phyloP scores from a whole-genome alignment of 2,113 vertebrate genomes.

The Illadopsis cleaveri region DNA sequence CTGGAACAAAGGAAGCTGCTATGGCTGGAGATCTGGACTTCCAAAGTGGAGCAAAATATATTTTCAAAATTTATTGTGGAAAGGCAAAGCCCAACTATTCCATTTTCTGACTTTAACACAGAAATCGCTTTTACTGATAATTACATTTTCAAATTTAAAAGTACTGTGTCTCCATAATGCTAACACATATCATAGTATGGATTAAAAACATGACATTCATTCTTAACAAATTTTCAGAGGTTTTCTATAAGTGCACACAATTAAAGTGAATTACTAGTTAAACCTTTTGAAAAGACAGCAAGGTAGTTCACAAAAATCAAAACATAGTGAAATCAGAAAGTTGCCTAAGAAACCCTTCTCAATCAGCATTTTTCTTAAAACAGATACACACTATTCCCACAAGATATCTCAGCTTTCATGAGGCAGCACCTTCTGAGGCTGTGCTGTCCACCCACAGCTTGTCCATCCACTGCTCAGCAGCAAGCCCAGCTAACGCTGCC shows the following conservation, averaged over 20 bases:
- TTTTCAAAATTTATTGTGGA: not conserved
- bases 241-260: not conserved
- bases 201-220: not conserved
- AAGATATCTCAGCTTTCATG: not conserved
- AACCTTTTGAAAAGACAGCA: not conserved
- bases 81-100: not conserved
- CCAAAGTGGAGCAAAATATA: not conserved
- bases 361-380: not conserved
- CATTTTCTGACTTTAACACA: not conserved
- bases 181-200: not conserved
- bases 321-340: not conserved
- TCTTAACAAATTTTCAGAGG: not conserved
- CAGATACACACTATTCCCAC: not conserved
- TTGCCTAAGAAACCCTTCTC: not conserved
- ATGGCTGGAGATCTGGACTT: not conserved
- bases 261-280: not conserved
- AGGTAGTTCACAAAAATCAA: not conserved
- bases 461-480: not conserved
- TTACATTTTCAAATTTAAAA: not conserved
- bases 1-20: not conserved
- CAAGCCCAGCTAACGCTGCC: rapidly evolving
- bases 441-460: not conserved
- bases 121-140: not conserved
- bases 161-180: not conserved
- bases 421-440: not conserved